Percentiles rank a stretch among this genome's conserved stretches.
Conservation (phyloP, 2,113 vertebrate genomes). For the Phodopus roborovskii region DNA sequence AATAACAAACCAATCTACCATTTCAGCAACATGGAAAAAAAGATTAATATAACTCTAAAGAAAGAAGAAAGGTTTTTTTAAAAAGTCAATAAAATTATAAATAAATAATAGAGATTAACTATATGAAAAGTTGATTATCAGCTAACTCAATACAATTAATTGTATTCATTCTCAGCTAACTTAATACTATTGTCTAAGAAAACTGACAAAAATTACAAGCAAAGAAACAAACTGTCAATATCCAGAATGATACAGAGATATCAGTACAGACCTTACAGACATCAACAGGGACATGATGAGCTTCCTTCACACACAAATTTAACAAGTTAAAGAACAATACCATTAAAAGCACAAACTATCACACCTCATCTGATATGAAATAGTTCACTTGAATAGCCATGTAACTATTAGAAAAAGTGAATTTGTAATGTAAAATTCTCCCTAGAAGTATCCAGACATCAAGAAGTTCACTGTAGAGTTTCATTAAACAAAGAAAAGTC, state of each 20-base stretch:
- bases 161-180: not conserved
- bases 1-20: not conserved
- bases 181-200: conserved; percentile 7
- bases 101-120: conserved; percentile 5
- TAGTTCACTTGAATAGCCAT: not conserved
- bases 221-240: not conserved
- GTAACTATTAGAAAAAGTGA: conserved; percentile 14
- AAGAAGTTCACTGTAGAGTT: conserved; percentile 34
- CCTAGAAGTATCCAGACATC: not conserved
- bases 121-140: not conserved
- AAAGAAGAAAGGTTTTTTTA: not conserved
- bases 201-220: not conserved
- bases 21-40: not conserved
- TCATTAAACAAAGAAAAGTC: conserved; percentile 29
- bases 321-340: not conserved
- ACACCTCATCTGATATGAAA: not conserved
- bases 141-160: not conserved
- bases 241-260: not conserved
- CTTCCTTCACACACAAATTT: not conserved
- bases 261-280: not conserved
- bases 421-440: not conserved
- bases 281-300: not conserved
- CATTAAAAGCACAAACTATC: not conserved
- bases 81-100: conserved; percentile 7
- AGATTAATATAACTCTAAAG: not conserved